A percentile compares a stretch with the other conserved stretches of the same genome.
Evolutionary conservation across 2,888 invertebrate genomes (phyloP).

Genomic region (Tyria jacobaeae): DNA sequence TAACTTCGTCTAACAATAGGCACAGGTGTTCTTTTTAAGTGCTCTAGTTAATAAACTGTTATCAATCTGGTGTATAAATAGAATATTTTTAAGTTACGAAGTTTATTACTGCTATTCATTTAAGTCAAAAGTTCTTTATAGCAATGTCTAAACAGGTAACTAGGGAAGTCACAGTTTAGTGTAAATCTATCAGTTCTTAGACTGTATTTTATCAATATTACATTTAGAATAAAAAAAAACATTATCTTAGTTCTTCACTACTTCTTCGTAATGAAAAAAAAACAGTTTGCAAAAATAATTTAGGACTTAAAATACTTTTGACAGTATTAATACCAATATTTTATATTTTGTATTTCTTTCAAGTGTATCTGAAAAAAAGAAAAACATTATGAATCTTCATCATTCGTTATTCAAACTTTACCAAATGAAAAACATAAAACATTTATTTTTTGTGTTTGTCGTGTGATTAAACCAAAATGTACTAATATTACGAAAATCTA

Average conservation of each 20-base stretch:
- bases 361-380: too few relatives aligned
- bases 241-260: too few relatives aligned
- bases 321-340: too few relatives aligned
- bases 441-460: too few relatives aligned
- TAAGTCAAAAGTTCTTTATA: conserved; percentile 25
- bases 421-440: too few relatives aligned
- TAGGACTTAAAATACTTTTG: too few relatives aligned
- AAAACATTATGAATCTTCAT: not conserved
- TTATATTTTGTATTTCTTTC: too few relatives aligned
- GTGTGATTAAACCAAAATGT: too few relatives aligned
- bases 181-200: not conserved
- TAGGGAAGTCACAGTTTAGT: too few relatives aligned
- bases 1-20: conserved; percentile 47
- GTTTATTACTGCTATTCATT: conserved; percentile 35
- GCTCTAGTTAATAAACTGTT: conserved; percentile 46
- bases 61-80: conserved; percentile 52
- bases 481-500: not conserved
- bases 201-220: not conserved
- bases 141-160: conserved; percentile 7
- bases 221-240: not conserved
- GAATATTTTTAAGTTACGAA: conserved; percentile 30
- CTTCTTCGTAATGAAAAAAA: too few relatives aligned
- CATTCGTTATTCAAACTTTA: too few relatives aligned
- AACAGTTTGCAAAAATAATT: too few relatives aligned
- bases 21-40: conserved; percentile 57